Evolutionary conservation across 1,140 invertebrate genomes (phyloP).

Genomic region (Lepidostoma basale): DNA sequence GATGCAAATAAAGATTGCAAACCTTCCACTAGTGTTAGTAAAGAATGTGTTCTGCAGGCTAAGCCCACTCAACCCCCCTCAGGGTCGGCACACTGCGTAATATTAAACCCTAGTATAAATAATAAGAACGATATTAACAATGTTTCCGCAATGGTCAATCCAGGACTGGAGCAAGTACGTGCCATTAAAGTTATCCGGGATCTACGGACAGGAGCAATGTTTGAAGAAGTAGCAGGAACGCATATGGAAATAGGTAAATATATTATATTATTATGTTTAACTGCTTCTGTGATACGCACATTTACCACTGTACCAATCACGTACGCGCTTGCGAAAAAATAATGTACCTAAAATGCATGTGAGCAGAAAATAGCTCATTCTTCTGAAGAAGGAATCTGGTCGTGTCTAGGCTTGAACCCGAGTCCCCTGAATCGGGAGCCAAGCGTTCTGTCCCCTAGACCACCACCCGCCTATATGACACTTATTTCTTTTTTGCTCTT

Average conservation of each 20-base stretch:
- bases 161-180: slow-evolving; percentile 62
- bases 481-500: too few species aligned
- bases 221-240: slow-evolving; percentile 49
- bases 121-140: slow-evolving; percentile 51
- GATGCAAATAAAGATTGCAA: slow-evolving; percentile 37
- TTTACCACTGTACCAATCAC: too few species aligned
- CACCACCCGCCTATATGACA: too few species aligned
- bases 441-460: too few species aligned
- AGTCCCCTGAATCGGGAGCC: too few species aligned
- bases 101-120: slow-evolving; percentile 42
- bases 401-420: too few species aligned
- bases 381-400: too few species aligned
- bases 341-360: too few species aligned
- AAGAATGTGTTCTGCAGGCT: slow-evolving; percentile 16
- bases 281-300: background rate
- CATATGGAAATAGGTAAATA: slow-evolving; percentile 35
- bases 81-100: slow-evolving; percentile 37
- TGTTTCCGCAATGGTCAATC: slow-evolving; percentile 53
- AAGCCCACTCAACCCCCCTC: slow-evolving; percentile 4
- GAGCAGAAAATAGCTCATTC: too few species aligned
- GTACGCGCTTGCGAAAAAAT: too few species aligned
- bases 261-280: background rate
- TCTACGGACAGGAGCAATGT: slow-evolving; percentile 63
- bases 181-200: slow-evolving; percentile 51
- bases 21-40: slow-evolving; percentile 12